A percentile compares a stretch with the other conserved stretches of the same genome.
Evolutionary conservation across 2,113 vertebrate species (phyloP).

Genomic region (Coracopsis vasa): DNA sequence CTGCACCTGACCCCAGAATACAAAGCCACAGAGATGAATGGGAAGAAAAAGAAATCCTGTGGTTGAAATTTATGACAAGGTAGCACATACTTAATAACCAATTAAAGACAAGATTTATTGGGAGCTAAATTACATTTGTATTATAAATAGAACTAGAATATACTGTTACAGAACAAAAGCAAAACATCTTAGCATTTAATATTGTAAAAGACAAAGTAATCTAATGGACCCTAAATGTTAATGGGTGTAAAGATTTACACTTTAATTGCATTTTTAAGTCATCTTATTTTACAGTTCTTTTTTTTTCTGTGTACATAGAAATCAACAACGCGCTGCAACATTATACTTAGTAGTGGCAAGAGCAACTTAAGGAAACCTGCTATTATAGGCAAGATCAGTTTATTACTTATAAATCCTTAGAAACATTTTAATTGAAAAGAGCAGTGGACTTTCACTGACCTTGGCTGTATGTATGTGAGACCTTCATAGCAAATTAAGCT

Average conservation of each 20-base stretch:
- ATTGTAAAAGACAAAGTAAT: constrained; percentile 66
- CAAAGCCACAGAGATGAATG: neutral
- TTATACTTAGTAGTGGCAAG: constrained; percentile 53
- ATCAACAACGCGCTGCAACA: constrained; percentile 46
- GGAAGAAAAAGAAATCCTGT: neutral
- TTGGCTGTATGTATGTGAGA: constrained; percentile 19
- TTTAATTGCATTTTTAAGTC: constrained; percentile 70
- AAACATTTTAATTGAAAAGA: constrained; percentile 76
- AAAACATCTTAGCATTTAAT: constrained; percentile 66
- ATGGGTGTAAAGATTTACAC: constrained; percentile 74
- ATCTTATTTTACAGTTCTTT: constrained; percentile 54
- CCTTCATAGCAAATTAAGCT: constrained; percentile 36
- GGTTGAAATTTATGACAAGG: constrained; percentile 37
- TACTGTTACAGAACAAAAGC: constrained; percentile 54
- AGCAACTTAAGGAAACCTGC: constrained; percentile 52
- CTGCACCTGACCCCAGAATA: neutral
- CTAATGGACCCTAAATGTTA: constrained; percentile 73
- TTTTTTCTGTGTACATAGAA: constrained; percentile 65
- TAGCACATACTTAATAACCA: constrained; percentile 66
- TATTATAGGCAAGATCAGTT: constrained; percentile 69
- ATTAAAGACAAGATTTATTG: constrained; percentile 73
- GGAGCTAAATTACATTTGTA: constrained; percentile 56
- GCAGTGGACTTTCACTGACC: constrained; percentile 72
- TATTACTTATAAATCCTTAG: constrained; percentile 69
- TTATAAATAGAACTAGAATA: constrained; percentile 62